phyloP scores from a whole-genome alignment of 2,888 invertebrate genomes.

The Drosophila hawaiiensis region DNA sequence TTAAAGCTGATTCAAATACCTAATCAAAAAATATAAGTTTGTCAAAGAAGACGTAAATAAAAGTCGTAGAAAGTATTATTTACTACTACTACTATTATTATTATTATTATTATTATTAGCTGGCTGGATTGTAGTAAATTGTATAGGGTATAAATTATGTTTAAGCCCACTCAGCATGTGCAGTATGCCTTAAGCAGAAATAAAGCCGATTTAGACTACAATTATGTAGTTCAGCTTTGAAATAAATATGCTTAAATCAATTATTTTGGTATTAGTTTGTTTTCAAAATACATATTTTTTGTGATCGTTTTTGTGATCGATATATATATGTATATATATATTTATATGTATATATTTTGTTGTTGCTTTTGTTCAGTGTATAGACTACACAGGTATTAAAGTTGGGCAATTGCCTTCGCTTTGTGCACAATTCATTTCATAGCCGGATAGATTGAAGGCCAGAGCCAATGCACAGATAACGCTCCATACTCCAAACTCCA shows the following conservation, averaged over 20 bases:
- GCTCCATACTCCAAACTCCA: slow-evolving; percentile 25
- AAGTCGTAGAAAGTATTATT: neutral
- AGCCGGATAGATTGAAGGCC: slow-evolving; percentile 68
- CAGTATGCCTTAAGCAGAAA: neutral
- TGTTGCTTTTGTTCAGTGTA: slow-evolving; percentile 1
- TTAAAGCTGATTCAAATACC: too few relatives aligned
- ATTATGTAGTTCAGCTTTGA: neutral
- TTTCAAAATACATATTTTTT: neutral
- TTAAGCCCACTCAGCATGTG: too few relatives aligned
- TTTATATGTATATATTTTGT: too few relatives aligned
- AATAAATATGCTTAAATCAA: neutral
- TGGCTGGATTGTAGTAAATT: neutral
- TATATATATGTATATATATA: too few relatives aligned
- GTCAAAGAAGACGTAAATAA: neutral
- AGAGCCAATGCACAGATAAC: slow-evolving; percentile 64
- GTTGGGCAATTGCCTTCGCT: slow-evolving; percentile 36
- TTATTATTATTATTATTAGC: neutral
- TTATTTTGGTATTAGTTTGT: neutral
- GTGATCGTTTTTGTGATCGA: neutral
- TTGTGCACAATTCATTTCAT: slow-evolving; percentile 39
- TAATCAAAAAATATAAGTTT: neutral
- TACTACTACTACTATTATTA: neutral
- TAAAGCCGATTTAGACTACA: neutral
- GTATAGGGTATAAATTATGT: neutral
- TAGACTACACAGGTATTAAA: neutral